A percentile compares a stretch with the other conserved stretches of the same genome.
Conservation (phyloP, 2,797 vertebrate species). For the Chaunax sp. region DNA sequence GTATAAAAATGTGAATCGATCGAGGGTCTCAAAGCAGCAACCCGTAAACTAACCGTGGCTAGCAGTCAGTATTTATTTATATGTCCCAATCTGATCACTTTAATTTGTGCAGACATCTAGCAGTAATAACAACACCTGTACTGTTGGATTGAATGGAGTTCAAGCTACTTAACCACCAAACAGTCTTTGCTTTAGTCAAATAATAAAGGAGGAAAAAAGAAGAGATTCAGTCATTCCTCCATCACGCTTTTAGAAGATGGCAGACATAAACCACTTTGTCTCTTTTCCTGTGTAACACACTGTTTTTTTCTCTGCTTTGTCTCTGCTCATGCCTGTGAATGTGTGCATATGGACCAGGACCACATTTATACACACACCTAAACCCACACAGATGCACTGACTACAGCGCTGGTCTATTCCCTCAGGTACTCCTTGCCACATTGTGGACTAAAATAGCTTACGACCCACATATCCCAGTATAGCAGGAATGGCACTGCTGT, state of each 20-base stretch:
- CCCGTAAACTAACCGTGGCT: not conserved
- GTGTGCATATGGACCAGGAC: constrained; percentile 9
- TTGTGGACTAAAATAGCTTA: constrained; percentile 83
- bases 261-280: no score
- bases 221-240: no score
- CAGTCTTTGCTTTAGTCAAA: no score
- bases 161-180: no score
- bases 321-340: constrained; percentile 1
- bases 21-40: not conserved
- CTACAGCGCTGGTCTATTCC: constrained; percentile 74
- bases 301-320: not conserved
- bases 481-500: constrained; percentile 53
- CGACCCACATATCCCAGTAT: constrained; percentile 79
- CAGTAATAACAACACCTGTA: no score
- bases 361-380: constrained; percentile 29
- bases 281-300: no score
- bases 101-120: no score
- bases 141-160: no score
- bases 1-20: not conserved
- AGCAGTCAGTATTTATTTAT: no score
- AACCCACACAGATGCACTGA: constrained; percentile 47
- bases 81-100: no score
- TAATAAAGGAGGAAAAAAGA: no score
- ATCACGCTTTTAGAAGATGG: no score
- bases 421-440: constrained; percentile 80